Evolutionary conservation across 2,888 invertebrate genomes (phyloP).

Genomic region (Nasonovia ribisnigri): DNA sequence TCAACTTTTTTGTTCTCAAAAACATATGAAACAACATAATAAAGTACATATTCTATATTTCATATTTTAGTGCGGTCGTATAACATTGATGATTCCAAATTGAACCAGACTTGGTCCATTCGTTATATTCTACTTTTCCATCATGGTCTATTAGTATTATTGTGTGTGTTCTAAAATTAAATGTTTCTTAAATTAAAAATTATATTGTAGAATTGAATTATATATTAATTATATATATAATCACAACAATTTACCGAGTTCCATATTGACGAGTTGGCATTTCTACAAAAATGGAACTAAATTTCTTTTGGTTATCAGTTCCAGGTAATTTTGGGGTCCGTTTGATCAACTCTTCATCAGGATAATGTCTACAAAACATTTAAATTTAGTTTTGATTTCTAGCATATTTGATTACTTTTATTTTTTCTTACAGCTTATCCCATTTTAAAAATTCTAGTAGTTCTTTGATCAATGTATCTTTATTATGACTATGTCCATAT

Average conservation of each 20-base stretch:
- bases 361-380: conserved; percentile 41
- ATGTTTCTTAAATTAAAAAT: background rate
- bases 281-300: conserved; percentile 55
- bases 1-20: background rate
- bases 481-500: conserved; percentile 44
- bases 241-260: conserved; percentile 39
- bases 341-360: conserved; percentile 47
- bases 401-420: background rate
- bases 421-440: conserved; percentile 43
- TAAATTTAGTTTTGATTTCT: background rate
- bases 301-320: conserved; percentile 1
- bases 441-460: conserved; percentile 49
- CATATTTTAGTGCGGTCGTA: conserved; percentile 15
- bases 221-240: background rate
- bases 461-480: conserved; percentile 29
- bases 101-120: conserved; percentile 40
- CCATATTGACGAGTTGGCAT: conserved; percentile 36
- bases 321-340: background rate
- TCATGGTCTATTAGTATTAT: conserved; percentile 53
- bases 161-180: conserved; percentile 57
- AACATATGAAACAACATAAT: background rate
- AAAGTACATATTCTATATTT: background rate
- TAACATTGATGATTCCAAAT: conserved; percentile 51
- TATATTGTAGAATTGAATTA: background rate
- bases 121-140: conserved; percentile 57